Conservation (phyloP, 2,113 vertebrate species). For the Gavialis gangeticus region DNA sequence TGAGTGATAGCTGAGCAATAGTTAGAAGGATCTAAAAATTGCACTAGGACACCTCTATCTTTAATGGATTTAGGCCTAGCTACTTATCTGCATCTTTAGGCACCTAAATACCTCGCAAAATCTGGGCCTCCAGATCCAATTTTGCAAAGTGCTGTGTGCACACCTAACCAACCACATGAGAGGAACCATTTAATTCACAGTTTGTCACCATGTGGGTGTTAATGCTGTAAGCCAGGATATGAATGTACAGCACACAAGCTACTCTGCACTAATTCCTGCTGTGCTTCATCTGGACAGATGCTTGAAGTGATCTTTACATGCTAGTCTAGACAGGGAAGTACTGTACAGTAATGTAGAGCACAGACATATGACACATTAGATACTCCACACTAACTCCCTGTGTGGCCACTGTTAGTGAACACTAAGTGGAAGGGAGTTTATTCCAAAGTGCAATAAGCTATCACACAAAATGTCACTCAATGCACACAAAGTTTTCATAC, state of each 20-base stretch:
- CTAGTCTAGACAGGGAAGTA: too few relatives aligned
- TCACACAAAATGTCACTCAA: too few relatives aligned
- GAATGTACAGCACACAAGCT: accelerated
- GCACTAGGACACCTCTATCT: neutral
- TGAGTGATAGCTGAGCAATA: too few relatives aligned
- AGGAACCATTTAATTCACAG: neutral
- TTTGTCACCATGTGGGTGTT: neutral
- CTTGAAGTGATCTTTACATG: too few relatives aligned
- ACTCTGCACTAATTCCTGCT: accelerated
- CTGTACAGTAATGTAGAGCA: neutral
- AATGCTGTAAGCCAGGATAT: accelerated
- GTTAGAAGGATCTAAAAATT: too few relatives aligned
- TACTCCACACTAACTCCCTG: accelerated
- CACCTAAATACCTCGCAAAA: neutral
- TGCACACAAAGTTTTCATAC: too few relatives aligned
- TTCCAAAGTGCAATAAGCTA: too few relatives aligned
- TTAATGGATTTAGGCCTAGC: neutral
- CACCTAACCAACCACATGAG: neutral
- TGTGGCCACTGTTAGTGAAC: accelerated
- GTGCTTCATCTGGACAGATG: too few relatives aligned
- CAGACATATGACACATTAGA: too few relatives aligned
- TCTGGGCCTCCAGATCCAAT: neutral
- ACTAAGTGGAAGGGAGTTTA: too few relatives aligned
- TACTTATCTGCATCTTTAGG: neutral
- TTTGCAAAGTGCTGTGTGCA: neutral